Evolutionary conservation across 2,113 vertebrate species (phyloP), one percentile per base, ranked within the genome.

Genomic region (Dromas ardeola): DNA sequence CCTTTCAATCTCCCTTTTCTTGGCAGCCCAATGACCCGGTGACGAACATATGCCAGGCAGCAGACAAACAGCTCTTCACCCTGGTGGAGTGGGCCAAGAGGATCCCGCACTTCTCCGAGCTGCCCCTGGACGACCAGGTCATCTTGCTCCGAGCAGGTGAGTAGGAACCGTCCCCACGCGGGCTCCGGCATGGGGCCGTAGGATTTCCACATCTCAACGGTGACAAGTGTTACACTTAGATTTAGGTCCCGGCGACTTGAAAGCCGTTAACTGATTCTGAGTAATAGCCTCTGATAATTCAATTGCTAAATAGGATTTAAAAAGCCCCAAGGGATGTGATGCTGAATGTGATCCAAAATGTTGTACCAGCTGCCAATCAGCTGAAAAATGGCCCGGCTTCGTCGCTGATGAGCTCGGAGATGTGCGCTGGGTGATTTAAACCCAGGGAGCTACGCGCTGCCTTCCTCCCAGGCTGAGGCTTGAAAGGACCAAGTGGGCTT

Each of bases 41-140:
- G 83, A 99, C 99, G 86, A 99, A 99, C 98, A 99, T 99, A 95
- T 99, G 99, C 97, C 99, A 99, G 86, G 99, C 99, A 8, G 99
- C 99, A 9, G 99, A 99, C 98, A 99, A 99, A 77, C 99, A 99
- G 98, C 99, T 99, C 59, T 99, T 99, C 98, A 99, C 99, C 21
- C 97, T 99, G 97, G 99, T 99, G 87, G 99, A 99, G 96, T 99
- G 99, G 99, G 99, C 99, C 88, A 99, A 99, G 98, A 98, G 99
- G 93, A 98, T 99, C 94, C 99, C 99, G 11, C 99, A 99, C 93
- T 99, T 99, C 97, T 99, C 99, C 0, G 99, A 99, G 97, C 98
- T 99, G 95, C 99, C 99, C 9, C 96, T 99, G 90, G 99, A 99
- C 10, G 99, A 99, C 98, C 99, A 99, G 97, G 99, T 99, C 97